phyloP scores from a whole-genome alignment of 2,113 vertebrate genomes.

The Chlorodrepanis virens region DNA sequence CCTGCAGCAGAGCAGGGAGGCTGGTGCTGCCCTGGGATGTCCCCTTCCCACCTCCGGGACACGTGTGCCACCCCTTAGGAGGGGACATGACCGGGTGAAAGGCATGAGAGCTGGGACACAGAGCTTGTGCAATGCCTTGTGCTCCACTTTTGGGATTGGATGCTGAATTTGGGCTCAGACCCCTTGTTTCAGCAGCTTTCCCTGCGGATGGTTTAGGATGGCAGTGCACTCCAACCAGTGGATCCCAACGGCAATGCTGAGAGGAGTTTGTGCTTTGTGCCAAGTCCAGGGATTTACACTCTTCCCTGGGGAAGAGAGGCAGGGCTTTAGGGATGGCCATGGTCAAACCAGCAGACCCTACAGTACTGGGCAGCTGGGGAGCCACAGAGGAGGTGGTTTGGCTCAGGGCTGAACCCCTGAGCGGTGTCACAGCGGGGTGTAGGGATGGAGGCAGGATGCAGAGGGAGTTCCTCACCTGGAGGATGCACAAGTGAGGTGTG shows the following conservation, averaged over 20 bases:
- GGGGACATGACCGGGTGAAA: fast-evolving
- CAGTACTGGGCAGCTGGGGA: neutral
- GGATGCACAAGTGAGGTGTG: neutral
- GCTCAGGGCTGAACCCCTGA: neutral
- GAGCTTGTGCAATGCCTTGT: neutral
- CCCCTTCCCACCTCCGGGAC: fast-evolving
- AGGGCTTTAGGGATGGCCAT: neutral
- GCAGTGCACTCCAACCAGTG: fast-evolving
- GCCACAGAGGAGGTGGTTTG: neutral
- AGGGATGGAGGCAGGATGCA: neutral
- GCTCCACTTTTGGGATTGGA: neutral
- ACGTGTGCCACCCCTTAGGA: fast-evolving
- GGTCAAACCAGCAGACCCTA: too few species aligned
- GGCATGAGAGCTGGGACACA: fast-evolving
- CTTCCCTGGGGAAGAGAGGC: neutral
- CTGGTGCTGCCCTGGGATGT: neutral
- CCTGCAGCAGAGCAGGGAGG: neutral
- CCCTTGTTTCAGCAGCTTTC: neutral
- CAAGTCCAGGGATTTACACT: neutral
- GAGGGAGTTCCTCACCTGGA: neutral
- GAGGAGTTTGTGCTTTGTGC: neutral
- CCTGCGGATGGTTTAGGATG: neutral
- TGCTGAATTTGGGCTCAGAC: neutral
- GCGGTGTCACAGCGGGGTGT: fast-evolving
- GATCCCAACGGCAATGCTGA: fast-evolving